Conservation (phyloP, 2,797 vertebrate genomes). For the Urosaurus nigricauda region DNA sequence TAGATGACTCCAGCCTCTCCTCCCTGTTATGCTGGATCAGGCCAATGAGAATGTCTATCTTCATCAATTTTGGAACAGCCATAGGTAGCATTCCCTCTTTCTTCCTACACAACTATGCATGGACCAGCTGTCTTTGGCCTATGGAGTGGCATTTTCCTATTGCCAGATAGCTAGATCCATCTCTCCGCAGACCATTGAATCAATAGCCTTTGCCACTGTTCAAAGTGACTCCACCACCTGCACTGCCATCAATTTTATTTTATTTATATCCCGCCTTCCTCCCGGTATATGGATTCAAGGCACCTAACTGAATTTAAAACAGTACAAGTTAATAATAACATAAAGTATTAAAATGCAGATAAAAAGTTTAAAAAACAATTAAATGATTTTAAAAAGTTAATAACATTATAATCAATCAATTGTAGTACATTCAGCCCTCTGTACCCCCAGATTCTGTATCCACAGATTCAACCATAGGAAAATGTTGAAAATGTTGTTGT, state of each 20-base stretch:
- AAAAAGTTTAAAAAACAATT: no score
- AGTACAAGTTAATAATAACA: no score
- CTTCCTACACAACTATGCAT: constrained; percentile 10
- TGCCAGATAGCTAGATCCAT: background rate
- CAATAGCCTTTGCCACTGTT: background rate
- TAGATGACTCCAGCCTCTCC: background rate
- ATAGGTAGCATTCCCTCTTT: background rate
- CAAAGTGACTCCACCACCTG: background rate
- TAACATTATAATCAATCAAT: no score
- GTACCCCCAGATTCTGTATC: no score
- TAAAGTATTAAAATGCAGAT: no score
- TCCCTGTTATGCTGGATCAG: constrained; percentile 29
- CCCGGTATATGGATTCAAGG: no score
- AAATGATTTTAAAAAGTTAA: no score
- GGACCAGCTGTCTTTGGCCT: constrained; percentile 18
- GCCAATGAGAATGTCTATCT: constrained; percentile 36
- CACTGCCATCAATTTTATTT: background rate
- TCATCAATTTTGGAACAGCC: background rate
- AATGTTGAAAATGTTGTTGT: no score
- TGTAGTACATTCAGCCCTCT: no score
- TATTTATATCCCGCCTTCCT: no score
- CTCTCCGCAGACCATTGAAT: background rate
- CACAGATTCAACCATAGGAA: no score
- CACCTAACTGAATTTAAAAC: no score
- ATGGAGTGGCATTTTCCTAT: background rate